Base-by-base conservation (phyloP, 2,888 invertebrate species). In the Ganaspis brasiliensis region DNA sequence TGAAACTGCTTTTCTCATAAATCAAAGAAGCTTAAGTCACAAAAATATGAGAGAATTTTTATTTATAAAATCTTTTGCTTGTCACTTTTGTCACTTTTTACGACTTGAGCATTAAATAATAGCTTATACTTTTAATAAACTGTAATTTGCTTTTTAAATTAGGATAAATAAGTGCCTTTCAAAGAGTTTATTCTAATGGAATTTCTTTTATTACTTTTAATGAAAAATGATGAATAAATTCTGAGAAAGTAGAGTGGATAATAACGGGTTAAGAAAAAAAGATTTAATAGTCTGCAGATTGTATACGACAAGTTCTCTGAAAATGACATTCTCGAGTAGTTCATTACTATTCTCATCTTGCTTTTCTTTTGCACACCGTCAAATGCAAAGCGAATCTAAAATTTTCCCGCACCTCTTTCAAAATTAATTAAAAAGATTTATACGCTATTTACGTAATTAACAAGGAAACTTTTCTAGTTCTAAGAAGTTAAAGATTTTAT, bases 301-400 rank as follows among this genome's bases (percentile, higher is more conserved):
- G 3, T 26, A 57, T 57, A 16, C 52, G 52, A 57, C n/a, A 57
- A 31, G 57, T n/a, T 57, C 57, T 57, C 57, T 57, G 57, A 57
- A 57, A 57, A 57, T 57, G 26, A 57, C 26, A 57, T 26, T 57
- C 24, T 57, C 1, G 26, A 14, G 26, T 24, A 57, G 57, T 26
- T 57, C 57, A 57, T 57, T 57, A 57, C 26, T 57, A 57, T 57
- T 57, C 26, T 5, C 26, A 45, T 45, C 45, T 14, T 14, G 14
- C 14, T 45, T 45, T 45, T 45, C 45, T 45, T n/a, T 45, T 10
- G 10, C 45, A 45, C 45, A 45, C 45, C 45, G 45, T 14, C 14
- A 14, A 45, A 45, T 45, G 45, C 45, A 45, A 45, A 45, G 2
- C 10, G 45, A 45, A 45, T 10, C 14, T 10, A 45, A 45, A 31